Base-by-base conservation (phyloP, 2,888 invertebrate species). In the Erebia aethiops region DNA sequence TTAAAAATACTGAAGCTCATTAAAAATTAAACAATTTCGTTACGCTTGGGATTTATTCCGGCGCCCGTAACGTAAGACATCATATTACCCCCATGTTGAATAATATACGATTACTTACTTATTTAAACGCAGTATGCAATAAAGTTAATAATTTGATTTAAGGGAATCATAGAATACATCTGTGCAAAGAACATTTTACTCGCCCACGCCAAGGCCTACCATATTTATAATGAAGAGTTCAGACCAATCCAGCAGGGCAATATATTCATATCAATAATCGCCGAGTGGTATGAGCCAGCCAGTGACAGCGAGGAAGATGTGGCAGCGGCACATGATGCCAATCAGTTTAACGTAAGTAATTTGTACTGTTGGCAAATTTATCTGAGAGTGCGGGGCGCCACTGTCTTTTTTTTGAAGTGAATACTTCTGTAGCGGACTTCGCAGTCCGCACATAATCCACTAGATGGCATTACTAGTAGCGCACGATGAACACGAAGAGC, bases 131-230 rank as follows among this genome's bases (percentile, higher is more conserved):
- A 43, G 43, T 10, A 26, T 43, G 8, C 43, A 46, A 11, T 46
- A 46, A 46, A 46, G 46, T 46, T 46, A 11, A 46, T 46, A 11
- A 26, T 26, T 46, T 46, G 11, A 46, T 10, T 85, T 13, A 69
- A 85, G 1, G 91, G 90, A n/a, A 76, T 86, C 51, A 90, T 84
- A 2, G 90, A 89, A 63, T 94, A 94, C 71, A 73, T 89, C 14
- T 92, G 91, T 69, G 85, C 75, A 11, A 80, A 78, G 73, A 77
- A 80, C 74, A 65, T 79, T n/a, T 65, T 80, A 5, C 5, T 80
- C n/a, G 77, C 79, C 43, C 77, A 80, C 68, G 79, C 79, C 5
- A 78, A 73, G 62, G 76, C 76, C 10, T 80, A 76, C 18, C 81
- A 77, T 16, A 74, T 79, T 43, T 80, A 81, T 65, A 64, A 78